Conservation (phyloP, 2,888 invertebrate species). For the Chloromyia formosa region DNA sequence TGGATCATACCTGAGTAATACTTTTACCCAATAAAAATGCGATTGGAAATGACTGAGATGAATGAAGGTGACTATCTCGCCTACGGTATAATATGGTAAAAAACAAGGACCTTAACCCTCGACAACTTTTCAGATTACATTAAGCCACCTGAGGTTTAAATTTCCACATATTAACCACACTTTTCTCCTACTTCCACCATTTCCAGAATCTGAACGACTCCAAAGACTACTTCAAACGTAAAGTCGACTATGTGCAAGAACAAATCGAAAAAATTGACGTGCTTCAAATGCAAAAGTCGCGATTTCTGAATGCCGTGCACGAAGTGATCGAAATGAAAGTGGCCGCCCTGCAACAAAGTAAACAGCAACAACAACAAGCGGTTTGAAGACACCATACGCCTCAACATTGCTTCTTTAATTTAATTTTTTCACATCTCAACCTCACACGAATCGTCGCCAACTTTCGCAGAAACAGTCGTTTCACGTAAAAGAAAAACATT, state of each 20-base stretch:
- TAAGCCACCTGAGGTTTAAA: too few relatives aligned
- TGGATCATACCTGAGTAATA: too few relatives aligned
- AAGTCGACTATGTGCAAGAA: constrained; percentile 88
- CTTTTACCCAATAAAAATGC: too few relatives aligned
- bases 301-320: constrained; percentile 79
- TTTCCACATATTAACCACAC: too few relatives aligned
- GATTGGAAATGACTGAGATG: too few relatives aligned
- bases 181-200: too few relatives aligned
- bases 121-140: too few relatives aligned
- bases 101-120: too few relatives aligned
- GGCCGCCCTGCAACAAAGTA: constrained; percentile 50
- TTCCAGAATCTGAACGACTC: constrained; percentile 78
- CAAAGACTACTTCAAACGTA: constrained; percentile 91
- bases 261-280: constrained; percentile 93
- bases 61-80: too few relatives aligned
- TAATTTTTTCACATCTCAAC: background rate
- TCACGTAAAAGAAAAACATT: background rate
- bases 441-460: background rate
- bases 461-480: background rate
- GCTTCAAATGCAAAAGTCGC: constrained; percentile 73
- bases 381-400: background rate
- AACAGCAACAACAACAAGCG: constrained; percentile 50
- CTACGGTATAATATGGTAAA: too few relatives aligned
- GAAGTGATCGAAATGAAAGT: constrained; percentile 81
- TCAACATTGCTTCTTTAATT: background rate